A percentile compares a stretch with the other conserved stretches of the same genome.
These are phyloP conservation scores for Phyllotis vaccarum DNA, from an alignment of 2,797 vertebrate species.

Conservation along the genomic window DNA sequence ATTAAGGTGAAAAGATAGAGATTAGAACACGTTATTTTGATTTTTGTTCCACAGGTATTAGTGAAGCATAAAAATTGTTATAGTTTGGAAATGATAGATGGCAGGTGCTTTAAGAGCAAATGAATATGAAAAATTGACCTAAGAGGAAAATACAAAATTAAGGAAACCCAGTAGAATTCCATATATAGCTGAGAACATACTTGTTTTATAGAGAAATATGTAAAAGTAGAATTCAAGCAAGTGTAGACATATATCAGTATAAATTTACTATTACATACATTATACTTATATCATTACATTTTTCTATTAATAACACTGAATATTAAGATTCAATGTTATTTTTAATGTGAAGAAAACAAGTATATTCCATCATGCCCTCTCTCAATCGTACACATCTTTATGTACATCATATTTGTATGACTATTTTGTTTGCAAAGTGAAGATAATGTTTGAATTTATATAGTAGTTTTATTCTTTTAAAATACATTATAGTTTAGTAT, in stretches of 20 bases:
- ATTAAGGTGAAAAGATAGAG: neutral
- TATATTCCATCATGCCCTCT: neutral
- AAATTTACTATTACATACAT: neutral
- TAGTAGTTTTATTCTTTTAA: neutral
- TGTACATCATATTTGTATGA: neutral
- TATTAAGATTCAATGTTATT: too few relatives aligned
- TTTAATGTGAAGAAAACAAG: too few relatives aligned
- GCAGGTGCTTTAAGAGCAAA: neutral
- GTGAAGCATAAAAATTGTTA: too few relatives aligned
- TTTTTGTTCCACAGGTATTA: neutral
- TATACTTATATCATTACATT: too few relatives aligned
- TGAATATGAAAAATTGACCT: neutral
- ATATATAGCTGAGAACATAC: accelerated
- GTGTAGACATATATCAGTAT: neutral
- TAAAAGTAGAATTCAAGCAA: neutral
- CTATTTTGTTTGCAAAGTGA: neutral
- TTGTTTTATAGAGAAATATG: neutral
- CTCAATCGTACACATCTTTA: accelerated
- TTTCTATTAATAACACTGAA: neutral
- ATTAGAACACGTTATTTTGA: neutral
- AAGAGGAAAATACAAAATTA: neutral
- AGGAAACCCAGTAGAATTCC: neutral
- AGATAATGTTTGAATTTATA: neutral
- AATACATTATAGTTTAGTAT: too few relatives aligned
- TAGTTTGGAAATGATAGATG: neutral